A percentile compares a stretch with the other conserved stretches of the same genome.
Evolutionary conservation across 2,113 vertebrate species (phyloP).

Genomic region (Daboia siamensis): DNA sequence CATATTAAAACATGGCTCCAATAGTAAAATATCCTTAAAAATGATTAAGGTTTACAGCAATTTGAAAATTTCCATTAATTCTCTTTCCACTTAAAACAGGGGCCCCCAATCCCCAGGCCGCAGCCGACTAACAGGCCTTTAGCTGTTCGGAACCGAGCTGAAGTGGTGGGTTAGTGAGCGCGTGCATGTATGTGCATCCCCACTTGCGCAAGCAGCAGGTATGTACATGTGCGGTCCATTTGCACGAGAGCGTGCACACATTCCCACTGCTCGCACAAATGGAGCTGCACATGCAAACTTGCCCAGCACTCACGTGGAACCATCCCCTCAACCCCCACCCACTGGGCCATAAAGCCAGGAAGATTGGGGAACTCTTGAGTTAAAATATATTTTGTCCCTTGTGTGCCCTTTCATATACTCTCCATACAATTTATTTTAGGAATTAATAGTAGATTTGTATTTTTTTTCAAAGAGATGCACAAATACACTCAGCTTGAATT

Average conservation of each 20-base stretch:
- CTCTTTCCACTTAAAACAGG: not conserved
- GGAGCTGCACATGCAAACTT: not conserved
- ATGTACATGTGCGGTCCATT: too few species aligned
- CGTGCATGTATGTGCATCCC: not conserved
- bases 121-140: not conserved
- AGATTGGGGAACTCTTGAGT: not conserved
- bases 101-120: not conserved
- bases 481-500: not conserved
- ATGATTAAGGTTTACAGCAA: not conserved
- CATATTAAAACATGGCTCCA: not conserved
- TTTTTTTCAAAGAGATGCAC: not conserved
- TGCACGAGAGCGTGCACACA: too few species aligned
- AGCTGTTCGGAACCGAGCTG: not conserved
- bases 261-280: not conserved
- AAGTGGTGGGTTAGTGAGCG: fast-evolving
- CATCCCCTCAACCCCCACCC: not conserved
- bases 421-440: not conserved
- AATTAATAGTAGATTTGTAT: not conserved
- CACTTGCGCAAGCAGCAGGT: too few species aligned
- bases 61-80: not conserved
- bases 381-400: not conserved
- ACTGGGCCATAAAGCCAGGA: not conserved
- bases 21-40: not conserved
- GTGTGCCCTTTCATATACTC: not conserved
- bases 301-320: not conserved